Evolutionary conservation across 2,797 vertebrate species (phyloP).

Genomic region (Pelodytes ibericus): DNA sequence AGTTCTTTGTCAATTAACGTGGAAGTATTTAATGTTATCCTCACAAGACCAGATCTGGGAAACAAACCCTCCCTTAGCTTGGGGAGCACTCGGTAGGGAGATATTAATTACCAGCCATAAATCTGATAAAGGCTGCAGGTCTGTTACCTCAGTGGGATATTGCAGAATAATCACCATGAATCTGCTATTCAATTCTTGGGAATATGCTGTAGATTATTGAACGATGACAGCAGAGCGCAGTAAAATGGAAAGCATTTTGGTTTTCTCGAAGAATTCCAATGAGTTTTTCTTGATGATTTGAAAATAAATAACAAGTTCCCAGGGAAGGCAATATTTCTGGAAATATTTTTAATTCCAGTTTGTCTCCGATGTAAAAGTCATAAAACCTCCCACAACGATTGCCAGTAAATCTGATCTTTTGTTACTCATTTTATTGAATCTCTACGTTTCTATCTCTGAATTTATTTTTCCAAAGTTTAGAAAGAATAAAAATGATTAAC

Average conservation of each 20-base stretch:
- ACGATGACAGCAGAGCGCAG: constrained; percentile 54
- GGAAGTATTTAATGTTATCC: constrained; percentile 33
- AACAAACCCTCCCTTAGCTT: constrained; percentile 41
- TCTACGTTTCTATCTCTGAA: constrained; percentile 42
- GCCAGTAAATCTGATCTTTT: constrained; percentile 55
- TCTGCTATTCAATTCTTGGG: constrained; percentile 57
- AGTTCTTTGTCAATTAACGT: constrained; percentile 21
- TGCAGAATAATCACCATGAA: constrained; percentile 57
- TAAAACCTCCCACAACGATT: constrained; percentile 56
- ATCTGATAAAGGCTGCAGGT: constrained; percentile 47
- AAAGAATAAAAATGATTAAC: constrained; percentile 48
- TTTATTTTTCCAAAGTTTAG: constrained; percentile 44
- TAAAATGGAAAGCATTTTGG: constrained; percentile 55
- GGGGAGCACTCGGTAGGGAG: constrained; percentile 50
- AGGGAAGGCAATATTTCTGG: constrained; percentile 54
- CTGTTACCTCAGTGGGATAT: constrained; percentile 50
- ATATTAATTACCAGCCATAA: constrained; percentile 54
- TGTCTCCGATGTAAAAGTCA: constrained; percentile 51
- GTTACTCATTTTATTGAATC: constrained; percentile 46
- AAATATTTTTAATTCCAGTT: constrained; percentile 56
- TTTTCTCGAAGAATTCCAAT: constrained; percentile 53
- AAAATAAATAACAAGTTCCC: constrained; percentile 56
- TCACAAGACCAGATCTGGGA: constrained; percentile 30
- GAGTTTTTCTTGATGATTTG: constrained; percentile 56
- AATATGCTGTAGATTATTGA: constrained; percentile 56